A percentile compares a stretch with the other conserved stretches of the same genome.
Evolutionary conservation across 2,888 invertebrate genomes (phyloP).

Genomic region (Drosophila quinaria): DNA sequence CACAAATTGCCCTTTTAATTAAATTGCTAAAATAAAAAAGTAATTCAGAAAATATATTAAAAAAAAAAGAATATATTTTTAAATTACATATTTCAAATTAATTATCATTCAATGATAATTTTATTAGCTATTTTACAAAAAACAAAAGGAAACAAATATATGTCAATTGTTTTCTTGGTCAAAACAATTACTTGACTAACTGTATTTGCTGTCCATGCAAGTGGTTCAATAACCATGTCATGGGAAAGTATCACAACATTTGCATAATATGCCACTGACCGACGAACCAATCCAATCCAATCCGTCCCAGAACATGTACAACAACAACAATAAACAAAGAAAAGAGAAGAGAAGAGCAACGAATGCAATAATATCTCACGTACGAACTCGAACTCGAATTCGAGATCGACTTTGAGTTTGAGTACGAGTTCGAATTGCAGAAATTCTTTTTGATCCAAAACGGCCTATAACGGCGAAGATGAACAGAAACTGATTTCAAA

Average conservation of each 20-base stretch:
- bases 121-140: no score
- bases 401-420: conserved; percentile 36
- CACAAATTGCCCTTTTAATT: no score
- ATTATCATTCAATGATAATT: no score
- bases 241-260: conserved; percentile 40
- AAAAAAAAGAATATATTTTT: no score
- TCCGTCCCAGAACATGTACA: conserved; percentile 41
- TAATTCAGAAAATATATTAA: no score
- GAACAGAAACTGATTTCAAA: neutral
- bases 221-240: conserved; percentile 36
- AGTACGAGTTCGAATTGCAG: conserved; percentile 42
- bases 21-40: no score
- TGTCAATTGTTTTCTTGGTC: neutral
- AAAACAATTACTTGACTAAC: neutral
- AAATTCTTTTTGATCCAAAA: conserved; percentile 53
- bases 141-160: neutral
- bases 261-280: conserved; percentile 46
- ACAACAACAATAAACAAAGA: conserved; percentile 32
- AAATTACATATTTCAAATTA: no score
- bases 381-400: conserved; percentile 52
- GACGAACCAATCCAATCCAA: conserved; percentile 18
- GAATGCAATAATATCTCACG: conserved; percentile 69
- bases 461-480: conserved; percentile 45
- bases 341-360: conserved; percentile 39
- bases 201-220: conserved; percentile 1